Percentiles rank a stretch among this genome's conserved stretches.
Evolutionary conservation across 2,888 invertebrate species (phyloP).

Genomic region (Gortyna flavago): DNA sequence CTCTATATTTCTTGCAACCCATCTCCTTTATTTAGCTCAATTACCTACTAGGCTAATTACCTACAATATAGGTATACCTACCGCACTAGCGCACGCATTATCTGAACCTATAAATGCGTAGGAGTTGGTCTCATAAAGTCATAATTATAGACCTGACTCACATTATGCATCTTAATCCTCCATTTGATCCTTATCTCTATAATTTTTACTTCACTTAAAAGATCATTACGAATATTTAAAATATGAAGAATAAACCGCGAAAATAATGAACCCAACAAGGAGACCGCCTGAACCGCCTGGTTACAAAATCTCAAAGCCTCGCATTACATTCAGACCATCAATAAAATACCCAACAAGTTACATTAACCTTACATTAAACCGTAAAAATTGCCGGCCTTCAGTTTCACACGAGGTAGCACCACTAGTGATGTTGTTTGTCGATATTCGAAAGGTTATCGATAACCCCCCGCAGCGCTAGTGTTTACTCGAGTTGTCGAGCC

Average conservation of each 20-base stretch:
- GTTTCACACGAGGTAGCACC: constrained; percentile 72
- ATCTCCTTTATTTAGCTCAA: not conserved
- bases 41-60: not conserved
- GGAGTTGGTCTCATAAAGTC: not conserved
- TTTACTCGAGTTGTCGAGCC: constrained; percentile 70
- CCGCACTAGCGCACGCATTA: not conserved
- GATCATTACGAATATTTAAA: constrained; percentile 29
- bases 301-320: constrained; percentile 52
- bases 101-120: constrained; percentile 5
- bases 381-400: constrained; percentile 70
- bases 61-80: not conserved
- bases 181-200: not conserved
- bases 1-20: not conserved
- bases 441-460: constrained; percentile 81
- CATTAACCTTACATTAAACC: constrained; percentile 66
- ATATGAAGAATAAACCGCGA: constrained; percentile 27
- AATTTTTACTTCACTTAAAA: constrained; percentile 14
- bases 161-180: not conserved
- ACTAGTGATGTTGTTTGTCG: constrained; percentile 77
- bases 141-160: not conserved
- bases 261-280: constrained; percentile 47
- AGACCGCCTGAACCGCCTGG: too few species aligned
- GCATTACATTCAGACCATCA: constrained; percentile 54
- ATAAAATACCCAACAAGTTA: constrained; percentile 64
- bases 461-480: constrained; percentile 84